Conservation (phyloP, 2,113 vertebrate genomes). For the Ceyx cyanopectus region DNA sequence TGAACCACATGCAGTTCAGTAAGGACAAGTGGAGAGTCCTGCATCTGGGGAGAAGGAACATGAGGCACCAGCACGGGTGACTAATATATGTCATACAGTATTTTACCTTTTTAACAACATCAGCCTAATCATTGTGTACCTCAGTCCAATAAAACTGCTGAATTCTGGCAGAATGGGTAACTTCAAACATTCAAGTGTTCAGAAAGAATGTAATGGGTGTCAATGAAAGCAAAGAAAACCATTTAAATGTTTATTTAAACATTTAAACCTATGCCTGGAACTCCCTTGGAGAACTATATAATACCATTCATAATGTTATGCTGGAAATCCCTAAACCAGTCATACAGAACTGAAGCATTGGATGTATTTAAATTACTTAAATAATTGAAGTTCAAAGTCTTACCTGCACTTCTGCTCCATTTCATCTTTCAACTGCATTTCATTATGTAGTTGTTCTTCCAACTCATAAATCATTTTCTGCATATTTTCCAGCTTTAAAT, state of each 20-base stretch:
- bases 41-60: too few relatives aligned
- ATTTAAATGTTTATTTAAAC: background rate
- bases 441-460: constrained; percentile 95
- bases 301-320: background rate
- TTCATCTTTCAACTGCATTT: constrained; percentile 98
- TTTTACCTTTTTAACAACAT: background rate
- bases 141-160: background rate
- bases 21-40: too few relatives aligned
- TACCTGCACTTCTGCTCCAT: constrained; percentile 98
- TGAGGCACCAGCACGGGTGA: too few relatives aligned
- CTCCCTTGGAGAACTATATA: background rate
- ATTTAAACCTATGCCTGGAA: background rate
- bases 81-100: background rate
- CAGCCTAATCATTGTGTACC: background rate
- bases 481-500: constrained; percentile 91
- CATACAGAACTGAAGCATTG: background rate
- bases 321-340: background rate
- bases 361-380: constrained; percentile 23
- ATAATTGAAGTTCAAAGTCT: constrained; percentile 38
- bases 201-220: background rate
- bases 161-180: background rate
- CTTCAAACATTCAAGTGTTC: background rate
- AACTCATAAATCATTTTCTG: constrained; percentile 95
- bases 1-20: too few relatives aligned
- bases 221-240: background rate